Evolutionary conservation across 2,797 vertebrate genomes (phyloP).

Genomic region (Brachyrhaphis roseni): DNA sequence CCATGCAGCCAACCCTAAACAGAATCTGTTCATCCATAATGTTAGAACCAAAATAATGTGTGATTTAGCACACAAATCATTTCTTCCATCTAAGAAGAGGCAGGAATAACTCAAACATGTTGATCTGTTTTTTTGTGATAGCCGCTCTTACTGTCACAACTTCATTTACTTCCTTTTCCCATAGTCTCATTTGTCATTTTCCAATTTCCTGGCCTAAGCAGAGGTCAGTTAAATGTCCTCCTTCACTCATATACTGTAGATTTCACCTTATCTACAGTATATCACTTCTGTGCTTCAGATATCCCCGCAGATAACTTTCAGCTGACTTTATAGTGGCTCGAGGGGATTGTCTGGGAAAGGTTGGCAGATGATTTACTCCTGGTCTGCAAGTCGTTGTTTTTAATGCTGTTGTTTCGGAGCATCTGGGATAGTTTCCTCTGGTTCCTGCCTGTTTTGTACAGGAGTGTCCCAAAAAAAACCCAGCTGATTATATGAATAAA

Average conservation of each 20-base stretch:
- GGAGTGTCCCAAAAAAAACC: too few species aligned
- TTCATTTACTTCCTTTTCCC: background rate
- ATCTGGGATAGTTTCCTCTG: background rate
- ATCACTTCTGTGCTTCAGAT: conserved; percentile 19
- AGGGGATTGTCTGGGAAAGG: conserved; percentile 7
- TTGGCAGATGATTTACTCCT: conserved; percentile 16
- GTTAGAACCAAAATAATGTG: background rate
- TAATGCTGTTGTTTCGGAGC: background rate
- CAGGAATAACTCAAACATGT: background rate
- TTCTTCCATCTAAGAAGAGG: background rate
- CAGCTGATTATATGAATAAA: too few species aligned
- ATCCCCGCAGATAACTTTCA: conserved; percentile 29
- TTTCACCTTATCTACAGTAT: conserved; percentile 16
- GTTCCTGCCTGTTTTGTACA: background rate
- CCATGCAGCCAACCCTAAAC: background rate
- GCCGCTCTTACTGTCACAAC: background rate
- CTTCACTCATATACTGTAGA: too few species aligned
- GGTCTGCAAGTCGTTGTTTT: background rate
- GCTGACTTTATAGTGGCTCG: conserved; percentile 18
- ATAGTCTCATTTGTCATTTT: conserved; percentile 35
- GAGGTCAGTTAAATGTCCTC: conserved; percentile 38
- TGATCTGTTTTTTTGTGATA: conserved; percentile 3
- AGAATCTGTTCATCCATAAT: background rate
- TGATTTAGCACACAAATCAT: background rate
- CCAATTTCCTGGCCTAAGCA: conserved; percentile 46